A percentile compares a stretch with the other conserved stretches of the same genome.
Conservation (phyloP, 2,797 vertebrate genomes). For the Melanotaenia maccullochi region DNA sequence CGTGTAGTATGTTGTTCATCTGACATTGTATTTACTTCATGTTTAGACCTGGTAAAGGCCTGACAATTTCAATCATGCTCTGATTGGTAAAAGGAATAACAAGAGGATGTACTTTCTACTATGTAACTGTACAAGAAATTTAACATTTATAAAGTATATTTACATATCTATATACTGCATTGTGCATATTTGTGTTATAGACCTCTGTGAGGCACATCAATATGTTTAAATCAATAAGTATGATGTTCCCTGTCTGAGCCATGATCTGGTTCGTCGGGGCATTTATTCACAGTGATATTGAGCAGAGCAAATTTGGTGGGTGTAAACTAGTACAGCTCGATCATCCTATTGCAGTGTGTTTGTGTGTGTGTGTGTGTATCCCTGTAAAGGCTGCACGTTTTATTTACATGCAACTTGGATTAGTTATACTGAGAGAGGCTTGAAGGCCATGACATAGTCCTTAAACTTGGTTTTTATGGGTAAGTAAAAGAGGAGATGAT, state of each 20-base stretch:
- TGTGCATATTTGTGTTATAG: slow-evolving; percentile 29
- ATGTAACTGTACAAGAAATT: background rate
- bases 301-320: slow-evolving; percentile 37
- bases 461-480: slow-evolving; percentile 28
- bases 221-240: slow-evolving; percentile 40
- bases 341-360: slow-evolving; percentile 58
- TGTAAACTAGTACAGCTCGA: slow-evolving; percentile 39
- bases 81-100: background rate
- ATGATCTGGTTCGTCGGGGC: slow-evolving; percentile 37
- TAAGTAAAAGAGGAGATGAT: slow-evolving; percentile 29
- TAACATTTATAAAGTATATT: slow-evolving; percentile 46
- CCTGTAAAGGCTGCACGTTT: slow-evolving; percentile 50
- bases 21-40: background rate
- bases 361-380: slow-evolving; percentile 46
- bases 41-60: background rate
- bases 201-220: slow-evolving; percentile 67
- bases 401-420: slow-evolving; percentile 60
- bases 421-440: slow-evolving; percentile 61
- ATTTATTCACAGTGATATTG: slow-evolving; percentile 69
- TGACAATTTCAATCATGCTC: background rate
- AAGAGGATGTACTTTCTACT: background rate
- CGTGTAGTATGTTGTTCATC: too few species aligned
- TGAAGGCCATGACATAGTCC: slow-evolving; percentile 38
- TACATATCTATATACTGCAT: slow-evolving; percentile 42
- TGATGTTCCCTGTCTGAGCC: slow-evolving; percentile 46